Conservation (phyloP, 2,113 vertebrate genomes). For the Trogon surrucura region DNA sequence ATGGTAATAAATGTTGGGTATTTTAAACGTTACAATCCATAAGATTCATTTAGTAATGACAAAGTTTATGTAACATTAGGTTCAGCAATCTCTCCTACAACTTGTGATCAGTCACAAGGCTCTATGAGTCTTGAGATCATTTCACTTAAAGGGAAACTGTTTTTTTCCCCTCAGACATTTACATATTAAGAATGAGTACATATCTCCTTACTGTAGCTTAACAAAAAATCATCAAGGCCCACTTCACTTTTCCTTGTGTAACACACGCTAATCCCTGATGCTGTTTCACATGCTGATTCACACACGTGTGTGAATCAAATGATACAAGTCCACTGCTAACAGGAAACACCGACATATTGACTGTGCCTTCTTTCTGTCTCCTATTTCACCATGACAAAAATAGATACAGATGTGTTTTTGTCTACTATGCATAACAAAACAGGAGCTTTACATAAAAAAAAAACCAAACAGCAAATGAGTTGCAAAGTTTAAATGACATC, state of each 20-base stretch:
- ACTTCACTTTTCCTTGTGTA: not conserved
- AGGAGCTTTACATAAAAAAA: not conserved
- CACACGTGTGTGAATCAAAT: not conserved
- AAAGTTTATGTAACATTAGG: conserved; percentile 22
- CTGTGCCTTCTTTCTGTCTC: not conserved
- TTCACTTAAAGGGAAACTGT: conserved; percentile 29
- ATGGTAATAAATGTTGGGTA: not conserved
- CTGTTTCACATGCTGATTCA: not conserved
- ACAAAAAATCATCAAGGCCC: not conserved
- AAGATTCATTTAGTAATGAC: not conserved
- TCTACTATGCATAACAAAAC: not conserved
- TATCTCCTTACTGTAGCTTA: not conserved
- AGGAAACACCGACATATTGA: not conserved
- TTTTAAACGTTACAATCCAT: not conserved
- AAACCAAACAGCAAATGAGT: not conserved
- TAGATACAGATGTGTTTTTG: not conserved
- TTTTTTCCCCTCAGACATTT: not conserved
- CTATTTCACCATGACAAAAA: not conserved
- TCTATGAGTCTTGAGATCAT: not conserved
- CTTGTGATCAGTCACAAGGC: conserved; percentile 69
- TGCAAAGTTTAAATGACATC: not conserved
- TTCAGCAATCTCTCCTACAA: conserved; percentile 10
- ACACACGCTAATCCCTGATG: not conserved
- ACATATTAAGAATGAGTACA: not conserved
- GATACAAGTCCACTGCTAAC: not conserved